These are phyloP conservation scores for Erebia ligea DNA, from an alignment of 2,888 invertebrate species.

Conservation along the genomic window DNA sequence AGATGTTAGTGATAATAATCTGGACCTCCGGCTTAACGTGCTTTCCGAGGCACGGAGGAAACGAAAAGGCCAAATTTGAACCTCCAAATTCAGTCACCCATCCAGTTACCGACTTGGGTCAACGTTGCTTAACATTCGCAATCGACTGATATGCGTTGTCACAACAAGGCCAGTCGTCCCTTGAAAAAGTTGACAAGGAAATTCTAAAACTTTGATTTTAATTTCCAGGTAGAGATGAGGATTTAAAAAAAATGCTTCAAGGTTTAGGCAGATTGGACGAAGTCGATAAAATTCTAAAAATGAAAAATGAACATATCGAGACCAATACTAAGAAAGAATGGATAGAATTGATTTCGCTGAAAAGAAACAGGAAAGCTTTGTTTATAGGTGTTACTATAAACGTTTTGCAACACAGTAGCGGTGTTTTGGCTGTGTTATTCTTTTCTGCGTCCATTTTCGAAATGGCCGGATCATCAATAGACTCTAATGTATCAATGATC, in stretches of 20 bases:
- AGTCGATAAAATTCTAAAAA: conserved; percentile 40
- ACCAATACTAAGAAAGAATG: conserved; percentile 42
- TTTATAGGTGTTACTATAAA: conserved; percentile 51
- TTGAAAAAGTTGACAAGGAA: neutral
- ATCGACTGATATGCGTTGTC: too few relatives aligned
- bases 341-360: conserved; percentile 51
- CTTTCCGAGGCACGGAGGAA: too few relatives aligned
- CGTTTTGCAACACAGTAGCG: conserved; percentile 55
- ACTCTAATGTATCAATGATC: conserved; percentile 55
- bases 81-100: too few relatives aligned
- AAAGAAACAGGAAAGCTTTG: conserved; percentile 54
- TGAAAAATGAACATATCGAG: conserved; percentile 40
- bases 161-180: too few relatives aligned
- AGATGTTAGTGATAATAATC: too few relatives aligned
- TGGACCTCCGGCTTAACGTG: too few relatives aligned
- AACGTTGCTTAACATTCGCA: too few relatives aligned
- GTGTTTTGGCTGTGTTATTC: conserved; percentile 51
- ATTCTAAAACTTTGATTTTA: neutral
- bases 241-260: conserved; percentile 46
- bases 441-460: conserved; percentile 57
- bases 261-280: conserved; percentile 54
- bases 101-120: too few relatives aligned
- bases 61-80: too few relatives aligned
- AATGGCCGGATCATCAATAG: conserved; percentile 52
- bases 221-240: conserved; percentile 45